Percentiles rank a stretch among this genome's conserved stretches.
Conservation (phyloP, 2,113 vertebrate genomes). For the Notarius quadriscutis region DNA sequence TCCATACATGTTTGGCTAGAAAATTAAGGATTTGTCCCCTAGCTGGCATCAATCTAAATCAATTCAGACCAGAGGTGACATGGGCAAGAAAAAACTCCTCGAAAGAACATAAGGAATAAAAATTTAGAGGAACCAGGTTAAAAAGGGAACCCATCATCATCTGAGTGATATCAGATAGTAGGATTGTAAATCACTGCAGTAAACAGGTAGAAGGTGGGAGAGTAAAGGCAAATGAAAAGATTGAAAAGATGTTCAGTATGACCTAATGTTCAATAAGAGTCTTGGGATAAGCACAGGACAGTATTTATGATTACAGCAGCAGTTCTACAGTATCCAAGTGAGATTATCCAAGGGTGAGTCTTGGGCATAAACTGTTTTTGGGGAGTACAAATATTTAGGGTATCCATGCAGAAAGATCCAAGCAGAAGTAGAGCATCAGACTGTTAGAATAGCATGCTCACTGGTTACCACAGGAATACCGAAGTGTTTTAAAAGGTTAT, state of each 20-base stretch:
- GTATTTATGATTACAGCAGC: neutral
- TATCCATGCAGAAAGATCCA: neutral
- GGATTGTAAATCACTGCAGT: neutral
- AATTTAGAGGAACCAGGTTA: neutral
- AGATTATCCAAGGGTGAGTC: neutral
- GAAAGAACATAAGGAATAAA: neutral
- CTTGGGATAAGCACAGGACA: neutral
- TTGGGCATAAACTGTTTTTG: neutral
- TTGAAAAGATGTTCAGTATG: neutral
- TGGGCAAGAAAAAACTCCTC: neutral
- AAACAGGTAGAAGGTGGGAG: neutral
- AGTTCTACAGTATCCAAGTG: neutral
- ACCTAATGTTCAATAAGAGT: neutral
- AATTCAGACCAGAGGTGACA: neutral
- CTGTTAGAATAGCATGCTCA: constrained; percentile 26
- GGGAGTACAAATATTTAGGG: neutral
- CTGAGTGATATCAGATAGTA: neutral
- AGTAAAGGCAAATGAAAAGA: neutral
- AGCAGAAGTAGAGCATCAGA: neutral
- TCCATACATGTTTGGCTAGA: neutral
- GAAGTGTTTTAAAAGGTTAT: neutral
- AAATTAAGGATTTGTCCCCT: neutral
- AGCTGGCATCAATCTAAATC: neutral
- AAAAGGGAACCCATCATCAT: neutral
- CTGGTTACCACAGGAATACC: neutral